phyloP scores from a whole-genome alignment of 2,797 vertebrate species.

The Tenualosa ilisha region DNA sequence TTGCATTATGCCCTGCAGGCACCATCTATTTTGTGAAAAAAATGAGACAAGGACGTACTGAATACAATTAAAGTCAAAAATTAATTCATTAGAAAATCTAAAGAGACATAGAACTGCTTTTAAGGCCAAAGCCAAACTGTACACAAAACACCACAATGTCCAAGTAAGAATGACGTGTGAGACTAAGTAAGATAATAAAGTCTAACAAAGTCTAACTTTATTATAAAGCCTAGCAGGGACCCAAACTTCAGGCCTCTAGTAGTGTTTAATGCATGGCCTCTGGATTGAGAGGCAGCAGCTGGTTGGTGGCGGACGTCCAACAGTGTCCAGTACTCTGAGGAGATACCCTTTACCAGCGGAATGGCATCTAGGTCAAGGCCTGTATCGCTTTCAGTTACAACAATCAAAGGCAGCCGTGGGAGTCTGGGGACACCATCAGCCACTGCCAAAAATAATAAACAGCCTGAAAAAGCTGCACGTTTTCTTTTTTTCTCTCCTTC shows the following conservation, averaged over 20 bases:
- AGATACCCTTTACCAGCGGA: constrained; percentile 45
- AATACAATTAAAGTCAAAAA: background rate
- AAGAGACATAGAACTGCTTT: background rate
- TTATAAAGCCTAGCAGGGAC: no score
- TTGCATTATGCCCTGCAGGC: background rate
- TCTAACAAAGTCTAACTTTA: no score
- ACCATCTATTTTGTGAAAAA: background rate
- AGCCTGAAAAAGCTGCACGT: constrained; percentile 10
- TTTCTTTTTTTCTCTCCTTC: background rate
- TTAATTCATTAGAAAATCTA: background rate
- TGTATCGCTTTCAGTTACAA: constrained; percentile 55
- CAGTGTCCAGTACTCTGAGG: constrained; percentile 44
- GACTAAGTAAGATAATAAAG: no score
- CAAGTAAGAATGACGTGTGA: no score
- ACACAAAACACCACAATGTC: background rate
- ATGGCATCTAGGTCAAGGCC: constrained; percentile 57
- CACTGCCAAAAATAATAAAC: constrained; percentile 22
- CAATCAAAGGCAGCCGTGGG: constrained; percentile 57
- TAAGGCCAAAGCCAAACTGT: background rate
- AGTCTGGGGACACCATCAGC: constrained; percentile 31
- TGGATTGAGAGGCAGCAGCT: constrained; percentile 30
- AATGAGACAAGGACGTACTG: background rate
- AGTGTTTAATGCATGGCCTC: background rate
- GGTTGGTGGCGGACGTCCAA: constrained; percentile 47
- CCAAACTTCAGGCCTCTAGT: background rate